Evolutionary conservation across 1,140 invertebrate species (phyloP).

Genomic region (Augochlora pura): DNA sequence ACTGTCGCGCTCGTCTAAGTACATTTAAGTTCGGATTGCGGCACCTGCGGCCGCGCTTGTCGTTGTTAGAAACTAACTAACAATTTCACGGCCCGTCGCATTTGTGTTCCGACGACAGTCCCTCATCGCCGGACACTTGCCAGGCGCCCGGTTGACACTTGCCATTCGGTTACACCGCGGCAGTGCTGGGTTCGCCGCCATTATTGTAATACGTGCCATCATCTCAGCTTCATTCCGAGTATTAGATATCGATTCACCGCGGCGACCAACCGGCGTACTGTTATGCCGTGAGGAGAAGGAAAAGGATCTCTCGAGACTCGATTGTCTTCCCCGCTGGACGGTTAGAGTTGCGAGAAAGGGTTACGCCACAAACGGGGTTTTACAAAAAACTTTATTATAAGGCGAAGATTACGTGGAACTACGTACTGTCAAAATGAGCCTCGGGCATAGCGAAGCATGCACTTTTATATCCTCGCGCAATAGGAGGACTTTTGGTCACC

Average conservation of each 20-base stretch:
- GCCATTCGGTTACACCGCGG: constrained; percentile 49
- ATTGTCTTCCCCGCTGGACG: no score
- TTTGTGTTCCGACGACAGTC: constrained; percentile 34
- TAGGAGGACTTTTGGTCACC: no score
- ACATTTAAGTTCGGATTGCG: constrained; percentile 41
- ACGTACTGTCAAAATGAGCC: no score
- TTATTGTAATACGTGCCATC: constrained; percentile 58
- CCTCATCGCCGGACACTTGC: constrained; percentile 41
- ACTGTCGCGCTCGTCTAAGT: background rate
- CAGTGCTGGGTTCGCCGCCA: constrained; percentile 40
- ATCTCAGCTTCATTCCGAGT: constrained; percentile 44
- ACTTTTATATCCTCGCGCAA: no score
- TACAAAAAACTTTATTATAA: no score
- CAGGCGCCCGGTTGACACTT: constrained; percentile 24
- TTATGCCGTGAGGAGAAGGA: no score
- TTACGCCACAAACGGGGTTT: no score
- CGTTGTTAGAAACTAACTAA: constrained; percentile 47
- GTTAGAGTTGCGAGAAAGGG: no score
- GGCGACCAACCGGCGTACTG: no score
- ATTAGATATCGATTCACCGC: constrained; percentile 54
- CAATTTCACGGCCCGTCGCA: constrained; percentile 30
- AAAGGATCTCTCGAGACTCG: no score
- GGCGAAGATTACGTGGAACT: no score
- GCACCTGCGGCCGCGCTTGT: constrained; percentile 25
- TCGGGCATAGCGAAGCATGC: no score